phyloP scores from a whole-genome alignment of 2,888 invertebrate genomes.

The Oscheius sp. region DNA sequence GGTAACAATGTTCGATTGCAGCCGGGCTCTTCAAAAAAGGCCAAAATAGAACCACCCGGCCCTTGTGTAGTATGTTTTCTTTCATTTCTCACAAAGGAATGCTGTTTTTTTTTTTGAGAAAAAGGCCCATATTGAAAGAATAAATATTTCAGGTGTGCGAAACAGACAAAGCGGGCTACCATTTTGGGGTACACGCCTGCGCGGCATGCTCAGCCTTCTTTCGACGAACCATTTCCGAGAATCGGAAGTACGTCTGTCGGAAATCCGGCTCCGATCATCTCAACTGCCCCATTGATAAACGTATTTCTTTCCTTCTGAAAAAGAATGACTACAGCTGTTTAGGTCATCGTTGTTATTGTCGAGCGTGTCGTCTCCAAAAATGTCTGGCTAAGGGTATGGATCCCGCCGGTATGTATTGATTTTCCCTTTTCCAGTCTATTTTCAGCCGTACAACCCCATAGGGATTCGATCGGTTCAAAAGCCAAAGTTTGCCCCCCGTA shows the following conservation, averaged over 20 bases:
- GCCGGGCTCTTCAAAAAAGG: neutral
- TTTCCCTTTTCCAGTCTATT: neutral
- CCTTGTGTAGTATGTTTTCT: conserved; percentile 7
- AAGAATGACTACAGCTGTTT: conserved; percentile 1
- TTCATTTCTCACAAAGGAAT: no score
- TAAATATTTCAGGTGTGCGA: conserved; percentile 43
- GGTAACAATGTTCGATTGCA: neutral
- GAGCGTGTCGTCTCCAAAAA: conserved; percentile 48
- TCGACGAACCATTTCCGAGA: conserved; percentile 37
- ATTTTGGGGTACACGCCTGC: conserved; percentile 47
- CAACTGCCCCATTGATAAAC: conserved; percentile 38
- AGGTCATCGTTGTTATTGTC: conserved; percentile 49
- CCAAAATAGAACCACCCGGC: conserved; percentile 9
- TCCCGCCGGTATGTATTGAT: conserved; percentile 34
- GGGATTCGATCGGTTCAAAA: conserved; percentile 47
- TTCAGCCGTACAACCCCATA: conserved; percentile 49
- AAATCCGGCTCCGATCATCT: conserved; percentile 33
- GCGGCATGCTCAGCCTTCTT: conserved; percentile 50
- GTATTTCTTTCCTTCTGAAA: conserved; percentile 23
- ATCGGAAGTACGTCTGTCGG: conserved; percentile 34
- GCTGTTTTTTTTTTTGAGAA: no score
- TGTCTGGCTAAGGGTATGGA: conserved; percentile 47
- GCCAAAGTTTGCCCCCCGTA: neutral
- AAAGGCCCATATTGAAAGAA: neutral
- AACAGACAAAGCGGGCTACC: conserved; percentile 43